Base-by-base conservation (phyloP, 2,888 invertebrate genomes). In the Erynnis tages region DNA sequence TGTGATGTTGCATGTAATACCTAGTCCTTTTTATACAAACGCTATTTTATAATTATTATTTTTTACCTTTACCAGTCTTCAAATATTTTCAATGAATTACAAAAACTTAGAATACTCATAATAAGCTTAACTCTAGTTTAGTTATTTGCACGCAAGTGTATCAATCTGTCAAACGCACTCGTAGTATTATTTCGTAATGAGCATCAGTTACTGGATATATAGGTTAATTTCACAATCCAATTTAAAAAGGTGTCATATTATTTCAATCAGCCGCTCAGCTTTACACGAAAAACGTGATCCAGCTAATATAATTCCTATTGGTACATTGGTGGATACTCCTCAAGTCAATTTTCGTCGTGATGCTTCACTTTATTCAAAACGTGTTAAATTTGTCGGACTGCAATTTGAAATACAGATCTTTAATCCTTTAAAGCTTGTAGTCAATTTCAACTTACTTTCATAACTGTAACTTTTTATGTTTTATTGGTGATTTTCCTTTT, bases 191-290 rank as follows among this genome's bases (percentile, higher is more conserved):
- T 49, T 49, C 34, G 40, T 49, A 41, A 49, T 23, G 41, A 25
- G 16, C 49, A 41, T 34, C 25, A 4, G 25, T 34, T 41, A 23
- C 25, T 7, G 4, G 13, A 7, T 48, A 43, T 49, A 16, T 40
- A 49, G 40, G 48, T 50, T 35, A 43, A 43, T 23, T 35, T 46
- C 27, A 27, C 29, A 52, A 41, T 30, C 35, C 35, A 44, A 52
- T 52, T 37, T 37, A 52, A 52, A 43, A 52, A 45, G 44, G 52
- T 52, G 38, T 52, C 44, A 52, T 52, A 52, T 52, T 50, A 50
- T 44, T 37, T 44, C 50, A 52, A 52, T 52, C 50, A 52, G 44
- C 50, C 44, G 29, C 29, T 52, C 30, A 11, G 17, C 23, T 11
- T 14, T 37, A 45, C 52, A 52, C 52, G 52, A 44, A 52, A 50